A percentile compares a stretch with the other conserved stretches of the same genome.
These are phyloP conservation scores for Nansenia antarctica DNA, from an alignment of 2,113 vertebrate genomes.

Conservation along the genomic window DNA sequence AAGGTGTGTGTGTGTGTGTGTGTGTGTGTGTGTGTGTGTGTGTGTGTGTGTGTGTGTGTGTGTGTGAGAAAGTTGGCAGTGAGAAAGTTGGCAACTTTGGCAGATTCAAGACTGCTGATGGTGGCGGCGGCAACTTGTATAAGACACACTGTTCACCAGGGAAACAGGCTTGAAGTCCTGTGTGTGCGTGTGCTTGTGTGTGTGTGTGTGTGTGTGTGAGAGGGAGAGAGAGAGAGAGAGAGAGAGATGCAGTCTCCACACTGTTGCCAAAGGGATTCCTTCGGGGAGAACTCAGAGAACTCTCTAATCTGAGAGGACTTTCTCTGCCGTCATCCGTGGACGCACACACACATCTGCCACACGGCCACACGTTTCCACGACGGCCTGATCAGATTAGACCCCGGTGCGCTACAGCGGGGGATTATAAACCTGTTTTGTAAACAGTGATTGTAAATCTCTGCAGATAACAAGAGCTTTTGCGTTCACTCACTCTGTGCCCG, in stretches of 20 bases:
- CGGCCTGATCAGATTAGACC: conserved; percentile 40
- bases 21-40: not conserved
- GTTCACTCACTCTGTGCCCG: conserved; percentile 5
- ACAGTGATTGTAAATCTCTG: conserved; percentile 40
- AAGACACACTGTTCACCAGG: no score
- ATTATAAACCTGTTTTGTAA: conserved; percentile 47
- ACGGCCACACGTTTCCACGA: conserved; percentile 15
- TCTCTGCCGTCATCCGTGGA: conserved; percentile 22
- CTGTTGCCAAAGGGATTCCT: not conserved
- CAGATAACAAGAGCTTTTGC: conserved; percentile 38
- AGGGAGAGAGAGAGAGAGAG: no score
- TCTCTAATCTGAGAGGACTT: conserved; percentile 9
- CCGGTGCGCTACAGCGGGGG: conserved; percentile 29
- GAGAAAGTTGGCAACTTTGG: no score
- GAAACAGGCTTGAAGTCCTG: no score
- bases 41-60: not conserved
- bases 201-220: no score
- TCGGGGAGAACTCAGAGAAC: conserved; percentile 33
- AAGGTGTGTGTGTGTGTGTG: not conserved
- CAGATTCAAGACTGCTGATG: no score
- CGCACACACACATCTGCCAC: conserved; percentile 20
- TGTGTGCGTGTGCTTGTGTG: no score
- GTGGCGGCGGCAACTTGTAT: no score
- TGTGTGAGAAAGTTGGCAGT: no score
- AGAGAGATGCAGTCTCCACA: no score